phyloP scores from a whole-genome alignment of 2,888 invertebrate genomes.

The Himalopsyche japonica region DNA sequence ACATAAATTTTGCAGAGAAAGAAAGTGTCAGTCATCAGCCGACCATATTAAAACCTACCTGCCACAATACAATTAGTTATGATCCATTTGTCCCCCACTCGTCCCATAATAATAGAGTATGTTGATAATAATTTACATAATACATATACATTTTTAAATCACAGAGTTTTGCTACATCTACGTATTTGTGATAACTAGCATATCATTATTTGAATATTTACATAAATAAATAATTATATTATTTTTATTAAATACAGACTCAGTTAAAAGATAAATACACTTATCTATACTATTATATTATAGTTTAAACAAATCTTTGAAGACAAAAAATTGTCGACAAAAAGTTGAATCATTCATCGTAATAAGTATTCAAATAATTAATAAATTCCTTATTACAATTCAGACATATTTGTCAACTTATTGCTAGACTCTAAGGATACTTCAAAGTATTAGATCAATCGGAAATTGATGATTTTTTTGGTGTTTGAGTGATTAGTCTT shows the following conservation, averaged over 20 bases:
- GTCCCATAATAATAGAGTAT: not conserved
- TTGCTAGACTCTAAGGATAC: not conserved
- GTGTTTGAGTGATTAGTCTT: too few relatives aligned
- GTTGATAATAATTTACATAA: not conserved
- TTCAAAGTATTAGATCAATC: too few relatives aligned
- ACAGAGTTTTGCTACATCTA: conserved; percentile 24
- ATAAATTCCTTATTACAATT: not conserved
- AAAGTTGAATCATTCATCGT: not conserved
- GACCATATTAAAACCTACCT: too few relatives aligned
- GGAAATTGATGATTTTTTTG: too few relatives aligned
- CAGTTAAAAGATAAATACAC: too few relatives aligned
- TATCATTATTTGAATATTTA: not conserved
- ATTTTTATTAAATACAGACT: too few relatives aligned
- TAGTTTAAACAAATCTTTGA: not conserved
- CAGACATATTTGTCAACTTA: not conserved
- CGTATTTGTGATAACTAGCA: not conserved
- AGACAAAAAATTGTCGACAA: not conserved
- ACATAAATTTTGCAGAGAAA: too few relatives aligned
- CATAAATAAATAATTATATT: not conserved
- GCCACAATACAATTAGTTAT: too few relatives aligned
- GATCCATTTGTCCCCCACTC: not conserved
- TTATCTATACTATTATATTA: too few relatives aligned
- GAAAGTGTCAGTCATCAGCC: too few relatives aligned
- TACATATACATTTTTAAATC: conserved; percentile 14
- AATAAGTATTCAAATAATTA: not conserved